Evolutionary conservation across 2,113 vertebrate species (phyloP).

Genomic region (Microtus ochrogaster): DNA sequence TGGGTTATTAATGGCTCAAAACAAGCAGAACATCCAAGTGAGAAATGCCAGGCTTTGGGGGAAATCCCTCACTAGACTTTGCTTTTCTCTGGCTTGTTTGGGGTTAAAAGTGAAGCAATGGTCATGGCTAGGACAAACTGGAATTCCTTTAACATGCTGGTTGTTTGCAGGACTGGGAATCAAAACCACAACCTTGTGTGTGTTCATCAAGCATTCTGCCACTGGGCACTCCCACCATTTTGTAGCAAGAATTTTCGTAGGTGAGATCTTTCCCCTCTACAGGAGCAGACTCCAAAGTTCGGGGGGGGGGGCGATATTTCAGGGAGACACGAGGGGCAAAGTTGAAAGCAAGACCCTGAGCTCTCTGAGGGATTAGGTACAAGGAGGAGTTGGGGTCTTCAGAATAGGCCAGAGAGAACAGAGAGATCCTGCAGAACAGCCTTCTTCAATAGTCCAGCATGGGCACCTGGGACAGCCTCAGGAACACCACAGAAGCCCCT

Average conservation of each 20-base stretch:
- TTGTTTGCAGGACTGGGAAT: neutral
- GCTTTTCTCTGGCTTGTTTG: neutral
- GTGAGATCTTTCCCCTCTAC: neutral
- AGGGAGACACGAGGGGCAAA: neutral
- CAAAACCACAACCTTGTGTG: neutral
- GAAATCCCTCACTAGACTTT: neutral
- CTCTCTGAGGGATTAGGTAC: neutral
- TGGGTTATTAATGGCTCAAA: neutral
- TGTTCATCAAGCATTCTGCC: neutral
- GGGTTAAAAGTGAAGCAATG: neutral
- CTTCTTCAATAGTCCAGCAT: neutral
- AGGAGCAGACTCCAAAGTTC: neutral
- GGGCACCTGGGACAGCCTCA: neutral
- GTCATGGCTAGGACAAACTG: neutral
- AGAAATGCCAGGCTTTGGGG: neutral
- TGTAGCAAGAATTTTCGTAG: neutral
- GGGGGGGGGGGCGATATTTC: neutral
- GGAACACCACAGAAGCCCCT: neutral
- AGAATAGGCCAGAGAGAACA: neutral
- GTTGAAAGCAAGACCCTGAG: neutral
- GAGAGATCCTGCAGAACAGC: neutral
- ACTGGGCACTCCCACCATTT: neutral
- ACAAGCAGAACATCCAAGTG: neutral
- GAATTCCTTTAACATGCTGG: neutral
- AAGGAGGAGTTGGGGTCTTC: neutral